Percentiles rank a stretch among this genome's conserved stretches.
These are phyloP conservation scores for Peucedramus taeniatus DNA, from an alignment of 2,113 vertebrate species.

Conservation along the genomic window DNA sequence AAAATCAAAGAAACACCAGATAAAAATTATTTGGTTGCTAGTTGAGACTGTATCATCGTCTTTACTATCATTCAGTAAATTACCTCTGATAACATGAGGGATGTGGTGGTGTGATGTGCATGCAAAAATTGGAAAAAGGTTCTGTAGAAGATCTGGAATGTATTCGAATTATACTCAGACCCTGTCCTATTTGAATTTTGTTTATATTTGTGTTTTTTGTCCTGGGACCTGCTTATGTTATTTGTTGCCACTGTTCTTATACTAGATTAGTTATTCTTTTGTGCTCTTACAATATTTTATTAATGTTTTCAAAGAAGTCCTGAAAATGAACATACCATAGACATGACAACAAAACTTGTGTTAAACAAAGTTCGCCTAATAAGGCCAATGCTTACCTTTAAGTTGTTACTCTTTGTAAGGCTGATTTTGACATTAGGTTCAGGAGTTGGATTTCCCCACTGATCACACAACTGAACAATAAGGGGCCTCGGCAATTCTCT, in stretches of 20 bases:
- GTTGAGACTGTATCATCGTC: background rate
- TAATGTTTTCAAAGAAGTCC: background rate
- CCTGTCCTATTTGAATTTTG: background rate
- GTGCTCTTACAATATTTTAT: background rate
- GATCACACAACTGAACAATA: conserved; percentile 83
- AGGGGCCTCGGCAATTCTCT: conserved; percentile 76
- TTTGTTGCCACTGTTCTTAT: background rate
- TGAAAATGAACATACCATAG: background rate
- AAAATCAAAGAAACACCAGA: background rate
- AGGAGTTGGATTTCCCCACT: conserved; percentile 84
- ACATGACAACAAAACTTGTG: background rate
- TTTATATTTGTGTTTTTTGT: background rate
- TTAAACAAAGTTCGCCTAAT: background rate
- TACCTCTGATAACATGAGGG: background rate
- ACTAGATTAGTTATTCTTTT: background rate
- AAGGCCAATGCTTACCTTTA: conserved; percentile 66
- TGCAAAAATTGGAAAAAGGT: background rate
- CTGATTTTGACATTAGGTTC: conserved; percentile 80
- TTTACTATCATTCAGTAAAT: background rate
- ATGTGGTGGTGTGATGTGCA: background rate
- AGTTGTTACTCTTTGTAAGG: conserved; percentile 62
- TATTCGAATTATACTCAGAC: background rate
- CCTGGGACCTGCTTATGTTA: background rate
- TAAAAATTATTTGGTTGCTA: background rate
- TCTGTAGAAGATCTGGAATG: background rate